Evolutionary conservation across 1,140 invertebrate genomes (phyloP).

Genomic region (Aethina tumida): DNA sequence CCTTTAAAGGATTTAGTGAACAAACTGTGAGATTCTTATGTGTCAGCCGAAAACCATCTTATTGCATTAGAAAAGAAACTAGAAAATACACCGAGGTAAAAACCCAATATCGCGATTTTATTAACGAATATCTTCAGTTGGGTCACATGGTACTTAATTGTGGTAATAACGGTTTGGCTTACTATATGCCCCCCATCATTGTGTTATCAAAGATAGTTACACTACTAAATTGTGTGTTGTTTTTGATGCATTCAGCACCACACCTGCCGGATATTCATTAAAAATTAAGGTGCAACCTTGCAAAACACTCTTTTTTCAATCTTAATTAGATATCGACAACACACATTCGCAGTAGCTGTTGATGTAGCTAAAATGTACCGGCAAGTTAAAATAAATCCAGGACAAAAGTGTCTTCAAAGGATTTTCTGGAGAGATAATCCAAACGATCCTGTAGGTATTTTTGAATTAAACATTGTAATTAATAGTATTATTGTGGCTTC

Average conservation of each 20-base stretch:
- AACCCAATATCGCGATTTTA: constrained; percentile 6
- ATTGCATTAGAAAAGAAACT: constrained; percentile 17
- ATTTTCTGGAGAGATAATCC: constrained; percentile 30
- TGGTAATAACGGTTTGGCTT: not conserved
- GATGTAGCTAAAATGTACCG: constrained; percentile 40
- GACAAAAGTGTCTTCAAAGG: constrained; percentile 28
- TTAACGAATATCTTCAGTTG: constrained; percentile 29
- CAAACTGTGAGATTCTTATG: not conserved
- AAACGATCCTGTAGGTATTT: no score
- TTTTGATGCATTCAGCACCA: constrained; percentile 31
- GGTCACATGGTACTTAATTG: constrained; percentile 19
- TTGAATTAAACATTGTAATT: no score
- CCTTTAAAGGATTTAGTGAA: not conserved
- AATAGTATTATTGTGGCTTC: no score
- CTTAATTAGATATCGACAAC: constrained; percentile 25
- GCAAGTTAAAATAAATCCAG: constrained; percentile 28
- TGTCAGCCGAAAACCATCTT: constrained; percentile 18
- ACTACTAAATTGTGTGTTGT: constrained; percentile 27
- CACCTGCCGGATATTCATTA: constrained; percentile 22
- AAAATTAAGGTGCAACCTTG: constrained; percentile 32
- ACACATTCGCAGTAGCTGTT: constrained; percentile 19
- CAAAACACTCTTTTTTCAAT: constrained; percentile 29
- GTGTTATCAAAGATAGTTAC: constrained; percentile 15
- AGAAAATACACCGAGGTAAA: constrained; percentile 9
- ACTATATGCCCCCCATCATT: constrained; percentile 25